Evolutionary conservation across 2,797 vertebrate species (phyloP), one percentile per base, ranked within the genome.

Genomic region (Xyrichtys novacula): DNA sequence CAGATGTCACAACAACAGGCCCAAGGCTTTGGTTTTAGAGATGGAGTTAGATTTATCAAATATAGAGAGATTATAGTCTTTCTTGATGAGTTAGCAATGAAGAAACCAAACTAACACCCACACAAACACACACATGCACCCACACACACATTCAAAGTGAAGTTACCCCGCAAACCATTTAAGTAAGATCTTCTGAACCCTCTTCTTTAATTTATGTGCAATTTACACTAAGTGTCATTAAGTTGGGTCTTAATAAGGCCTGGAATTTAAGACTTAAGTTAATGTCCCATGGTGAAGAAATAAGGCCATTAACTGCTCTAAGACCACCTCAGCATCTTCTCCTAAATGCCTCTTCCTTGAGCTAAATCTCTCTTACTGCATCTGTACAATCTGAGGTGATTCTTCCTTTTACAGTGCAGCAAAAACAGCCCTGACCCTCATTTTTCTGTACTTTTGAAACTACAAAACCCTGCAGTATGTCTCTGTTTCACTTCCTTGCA

Each of bases 211-310:
- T 60, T 38, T 48, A 22, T 22, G 26, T 36, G 8, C 59, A 39
- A 64, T 78, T 78, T 56, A 40, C 63, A 26, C 52, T 25, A 14
- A 16, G 32, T 63, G 39, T 17, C 28, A 17, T 78, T 62, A 54
- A 58, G 50, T 44, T 26, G 8, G 17, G 32, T 29, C 34, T 53
- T 72, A 68, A 71, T 63, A 32, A 19, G 15, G 11, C 15, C 55
- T 57, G 43, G 39, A 71, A 28, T 38, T 61, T 59, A 32, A 76
- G 54, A 12, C 46, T 49, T 8, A 20, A 59, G 26, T 67, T 53
- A 83, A 75, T 79, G 59, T 48, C 55, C 42, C 14, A 2, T 38
- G 26, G 31, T 60, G 39, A 72, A 55, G 55, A 71, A 61, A 42
- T 47, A 66, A 56, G 6, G n/a, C 56, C 29, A 7, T 70, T 67